Percentiles rank a stretch among this genome's conserved stretches.
Conservation (phyloP, 2,113 vertebrate genomes). For the Oreochromis tanganicae region DNA sequence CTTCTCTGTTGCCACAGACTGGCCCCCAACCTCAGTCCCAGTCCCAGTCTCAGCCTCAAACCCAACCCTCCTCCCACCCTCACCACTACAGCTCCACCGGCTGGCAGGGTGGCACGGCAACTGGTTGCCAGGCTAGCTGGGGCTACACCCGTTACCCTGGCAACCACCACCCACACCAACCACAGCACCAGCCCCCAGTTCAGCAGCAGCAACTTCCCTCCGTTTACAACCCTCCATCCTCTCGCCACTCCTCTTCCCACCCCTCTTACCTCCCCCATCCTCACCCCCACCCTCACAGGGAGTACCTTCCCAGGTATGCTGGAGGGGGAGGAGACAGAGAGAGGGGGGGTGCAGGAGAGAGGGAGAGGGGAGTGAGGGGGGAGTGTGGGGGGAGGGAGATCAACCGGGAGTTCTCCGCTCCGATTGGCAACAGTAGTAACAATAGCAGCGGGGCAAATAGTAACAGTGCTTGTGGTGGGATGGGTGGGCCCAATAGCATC, state of each 20-base stretch:
- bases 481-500: constrained; percentile 49
- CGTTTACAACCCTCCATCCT: constrained; percentile 76
- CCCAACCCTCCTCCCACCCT: constrained; percentile 62
- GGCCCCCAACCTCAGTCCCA: constrained; percentile 65
- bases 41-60: constrained; percentile 58
- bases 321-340: constrained; percentile 66
- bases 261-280: constrained; percentile 73
- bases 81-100: constrained; percentile 75
- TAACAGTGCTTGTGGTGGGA: constrained; percentile 48
- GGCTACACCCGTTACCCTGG: constrained; percentile 75
- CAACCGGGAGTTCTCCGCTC: constrained; percentile 65
- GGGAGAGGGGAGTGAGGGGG: constrained; percentile 69
- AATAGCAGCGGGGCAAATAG: constrained; percentile 45
- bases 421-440: constrained; percentile 52
- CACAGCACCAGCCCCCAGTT: constrained; percentile 72
- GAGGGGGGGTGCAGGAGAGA: constrained; percentile 60
- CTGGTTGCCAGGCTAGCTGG: constrained; percentile 73
- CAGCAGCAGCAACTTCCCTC: constrained; percentile 79
- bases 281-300: constrained; percentile 73
- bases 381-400: constrained; percentile 71
- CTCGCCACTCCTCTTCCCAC: constrained; percentile 71
- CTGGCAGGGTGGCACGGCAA: constrained; percentile 70
- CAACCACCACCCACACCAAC: constrained; percentile 73
- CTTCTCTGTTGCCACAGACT: constrained; percentile 68
- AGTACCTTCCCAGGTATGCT: constrained; percentile 76